Evolutionary conservation across 2,797 vertebrate species (phyloP), one percentile per base, ranked within the genome.

Genomic region (Typhlichthys eigenmanni): DNA sequence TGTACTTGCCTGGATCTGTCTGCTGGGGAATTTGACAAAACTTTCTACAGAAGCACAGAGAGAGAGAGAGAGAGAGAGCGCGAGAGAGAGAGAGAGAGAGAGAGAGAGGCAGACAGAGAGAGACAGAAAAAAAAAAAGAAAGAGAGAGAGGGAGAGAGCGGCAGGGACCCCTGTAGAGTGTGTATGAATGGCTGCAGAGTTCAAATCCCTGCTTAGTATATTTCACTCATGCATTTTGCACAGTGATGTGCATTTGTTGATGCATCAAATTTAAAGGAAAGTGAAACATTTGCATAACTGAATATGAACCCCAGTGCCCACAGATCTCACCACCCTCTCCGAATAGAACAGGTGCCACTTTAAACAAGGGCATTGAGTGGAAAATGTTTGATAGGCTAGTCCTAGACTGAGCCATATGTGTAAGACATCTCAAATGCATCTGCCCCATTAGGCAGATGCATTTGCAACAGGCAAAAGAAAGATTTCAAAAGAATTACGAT

Each of bases 1-100:
- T 80, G 83, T 80, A 81, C 67, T 78, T 66, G 72, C 62, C 76
- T 85, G 80, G 81, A 84, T 79, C 81, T 71, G 73, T 78, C 70
- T 66, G 75, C 74, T 60, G 66, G 76, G 73, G 71, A 66, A 49
- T 78, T 75, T 67, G 59, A 45, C 38, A 57, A 10, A 16, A 13
- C 71, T 72, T 24, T 45, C 66, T 69, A 52, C 62, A 58, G 74
- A 69, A 51, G 62, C 62, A 71, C 71, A 11, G 66, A 62, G 63
- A 61, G 63, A 10, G 1, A 54, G 52, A n/a, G n/a, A n/a, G n/a
- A n/a, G n/a, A n/a, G n/a, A n/a, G n/a, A n/a, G n/a, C n/a, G n/a
- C n/a, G n/a, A n/a, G n/a, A n/a, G n/a, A n/a, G n/a, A 11, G 66
- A 62, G 63, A 61, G 63, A 10, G 1, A 54, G 52, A 45, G 19